Percentiles rank a stretch among this genome's conserved stretches.
phyloP scores from a whole-genome alignment of 2,888 invertebrate genomes.

The Psococerastis gibbosa region DNA sequence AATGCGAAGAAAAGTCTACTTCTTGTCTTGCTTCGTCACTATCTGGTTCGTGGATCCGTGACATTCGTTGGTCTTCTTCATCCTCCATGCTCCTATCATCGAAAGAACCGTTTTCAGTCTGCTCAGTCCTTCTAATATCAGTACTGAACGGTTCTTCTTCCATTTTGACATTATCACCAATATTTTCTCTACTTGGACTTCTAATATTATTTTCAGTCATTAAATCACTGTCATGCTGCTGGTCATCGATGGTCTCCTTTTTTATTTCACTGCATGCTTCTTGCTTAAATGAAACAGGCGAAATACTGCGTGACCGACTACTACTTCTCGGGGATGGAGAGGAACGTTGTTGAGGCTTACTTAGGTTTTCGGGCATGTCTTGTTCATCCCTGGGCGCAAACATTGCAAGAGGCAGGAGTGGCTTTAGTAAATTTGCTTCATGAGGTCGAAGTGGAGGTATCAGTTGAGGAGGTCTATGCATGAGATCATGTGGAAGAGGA shows the following conservation, averaged over 20 bases:
- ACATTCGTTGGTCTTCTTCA: conserved; percentile 33
- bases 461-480: conserved; percentile 13
- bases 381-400: conserved; percentile 40
- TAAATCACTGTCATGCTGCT: not conserved
- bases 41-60: conserved; percentile 48
- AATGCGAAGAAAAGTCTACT: conserved; percentile 44
- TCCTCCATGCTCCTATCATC: conserved; percentile 25
- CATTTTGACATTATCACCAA: not conserved
- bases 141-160: not conserved
- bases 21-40: conserved; percentile 35
- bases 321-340: conserved; percentile 21
- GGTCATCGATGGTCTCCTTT: not conserved
- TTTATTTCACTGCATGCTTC: conserved; percentile 9
- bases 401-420: conserved; percentile 47
- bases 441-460: conserved; percentile 13
- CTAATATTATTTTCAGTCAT: not conserved
- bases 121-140: not conserved
- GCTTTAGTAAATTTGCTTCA: conserved; percentile 31
- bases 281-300: conserved; percentile 9
- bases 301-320: not conserved
- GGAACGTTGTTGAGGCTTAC: conserved; percentile 34
- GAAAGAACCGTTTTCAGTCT: conserved; percentile 25
- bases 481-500: conserved; percentile 30
- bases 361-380: conserved; percentile 57
- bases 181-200: conserved; percentile 3